phyloP scores from a whole-genome alignment of 1,140 invertebrate species.

The Riptortus pedestris region DNA sequence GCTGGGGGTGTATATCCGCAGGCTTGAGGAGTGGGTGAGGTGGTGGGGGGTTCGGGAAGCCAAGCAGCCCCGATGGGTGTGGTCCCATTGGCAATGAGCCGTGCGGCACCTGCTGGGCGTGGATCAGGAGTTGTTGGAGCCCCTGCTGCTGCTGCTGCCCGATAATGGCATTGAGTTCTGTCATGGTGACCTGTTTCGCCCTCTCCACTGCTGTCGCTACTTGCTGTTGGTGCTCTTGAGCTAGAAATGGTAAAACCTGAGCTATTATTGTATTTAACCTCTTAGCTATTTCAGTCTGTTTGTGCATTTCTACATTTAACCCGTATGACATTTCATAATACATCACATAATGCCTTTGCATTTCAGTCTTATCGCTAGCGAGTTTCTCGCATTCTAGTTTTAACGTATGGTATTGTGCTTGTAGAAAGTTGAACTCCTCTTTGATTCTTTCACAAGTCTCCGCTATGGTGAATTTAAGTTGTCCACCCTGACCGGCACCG shows the following conservation, averaged over 20 bases:
- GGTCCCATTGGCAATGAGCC: constrained; percentile 36
- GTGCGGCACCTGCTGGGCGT: constrained; percentile 46
- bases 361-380: constrained; percentile 92
- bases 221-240: constrained; percentile 96
- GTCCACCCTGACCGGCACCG: constrained; percentile 63
- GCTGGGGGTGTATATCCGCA: constrained; percentile 25
- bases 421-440: constrained; percentile 96
- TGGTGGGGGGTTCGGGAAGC: constrained; percentile 32
- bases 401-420: constrained; percentile 85
- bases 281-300: constrained; percentile 99
- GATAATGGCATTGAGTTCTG: constrained; percentile 89
- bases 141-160: constrained; percentile 67
- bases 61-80: constrained; percentile 30
- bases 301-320: constrained; percentile 98
- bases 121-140: constrained; percentile 48
- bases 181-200: constrained; percentile 98
- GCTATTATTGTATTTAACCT: constrained; percentile 91
- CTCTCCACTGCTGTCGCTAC: constrained; percentile 95
- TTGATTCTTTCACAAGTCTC: constrained; percentile 82
- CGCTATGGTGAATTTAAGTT: constrained; percentile 86
- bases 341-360: constrained; percentile 96
- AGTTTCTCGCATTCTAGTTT: constrained; percentile 85
- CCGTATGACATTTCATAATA: constrained; percentile 99
- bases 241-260: constrained; percentile 91
- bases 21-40: constrained; percentile 33